Evolutionary conservation across 35 echinoderm and acorn worm species (phyloP).

Genomic region (Ophiothrix spiculata): DNA sequence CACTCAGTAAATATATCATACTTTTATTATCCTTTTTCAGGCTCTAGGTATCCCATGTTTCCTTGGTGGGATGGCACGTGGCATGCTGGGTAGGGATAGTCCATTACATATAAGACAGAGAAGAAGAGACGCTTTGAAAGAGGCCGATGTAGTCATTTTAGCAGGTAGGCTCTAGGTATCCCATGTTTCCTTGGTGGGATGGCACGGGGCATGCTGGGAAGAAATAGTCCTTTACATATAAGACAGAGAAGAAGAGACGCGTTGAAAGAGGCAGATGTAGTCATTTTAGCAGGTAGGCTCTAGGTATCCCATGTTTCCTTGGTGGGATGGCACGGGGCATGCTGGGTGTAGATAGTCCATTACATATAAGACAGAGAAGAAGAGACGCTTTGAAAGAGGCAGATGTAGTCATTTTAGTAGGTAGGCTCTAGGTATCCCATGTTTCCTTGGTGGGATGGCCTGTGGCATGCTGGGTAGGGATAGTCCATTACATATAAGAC

Average conservation of each 20-base stretch:
- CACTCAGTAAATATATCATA: no score
- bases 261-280: conserved; percentile 92
- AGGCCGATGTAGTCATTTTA: conserved; percentile 93
- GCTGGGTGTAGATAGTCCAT: conserved; percentile 86
- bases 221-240: conserved; percentile 89
- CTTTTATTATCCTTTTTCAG: no score
- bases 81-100: conserved; percentile 97
- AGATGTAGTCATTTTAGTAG: conserved; percentile 85
- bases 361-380: conserved; percentile 84
- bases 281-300: conserved; percentile 69
- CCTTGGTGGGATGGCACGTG: conserved; percentile 92
- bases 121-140: conserved; percentile 81
- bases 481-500: conserved; percentile 87
- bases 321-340: conserved; percentile 95
- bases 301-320: conserved; percentile 93
- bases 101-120: conserved; percentile 84
- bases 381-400: conserved; percentile 86
- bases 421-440: conserved; percentile 91
- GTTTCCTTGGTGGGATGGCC: conserved; percentile 96
- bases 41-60: conserved; percentile 98
- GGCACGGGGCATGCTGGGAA: conserved; percentile 98
- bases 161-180: conserved; percentile 80
- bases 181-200: conserved; percentile 97
- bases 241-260: conserved; percentile 82
- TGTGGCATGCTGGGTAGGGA: conserved; percentile 98